Evolutionary conservation across 2,797 vertebrate species (phyloP).

Genomic region (Dallia pectoralis): DNA sequence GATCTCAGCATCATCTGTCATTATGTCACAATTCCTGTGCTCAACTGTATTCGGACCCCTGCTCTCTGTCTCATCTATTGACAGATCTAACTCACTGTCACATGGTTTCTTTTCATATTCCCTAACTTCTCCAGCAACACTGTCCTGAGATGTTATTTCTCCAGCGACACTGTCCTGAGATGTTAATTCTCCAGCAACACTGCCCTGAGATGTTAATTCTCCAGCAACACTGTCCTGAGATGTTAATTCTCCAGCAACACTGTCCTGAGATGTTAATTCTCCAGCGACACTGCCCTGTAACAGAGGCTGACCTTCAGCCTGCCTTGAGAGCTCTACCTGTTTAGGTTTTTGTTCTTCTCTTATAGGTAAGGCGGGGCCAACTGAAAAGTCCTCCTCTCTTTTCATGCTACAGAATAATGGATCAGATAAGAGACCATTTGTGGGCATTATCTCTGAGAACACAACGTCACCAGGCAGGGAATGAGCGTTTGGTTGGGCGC

Average conservation of each 20-base stretch:
- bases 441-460: conserved; percentile 73
- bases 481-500: conserved; percentile 34
- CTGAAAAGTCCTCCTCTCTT: conserved; percentile 59
- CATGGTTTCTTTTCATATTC: conserved; percentile 48
- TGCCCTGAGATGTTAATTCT: too few relatives aligned
- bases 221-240: conserved; percentile 4
- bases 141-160: neutral
- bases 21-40: conserved; percentile 47
- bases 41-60: conserved; percentile 29
- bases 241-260: conserved; percentile 20
- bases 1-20: conserved; percentile 38
- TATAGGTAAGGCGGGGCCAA: conserved; percentile 68
- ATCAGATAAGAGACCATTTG: conserved; percentile 71
- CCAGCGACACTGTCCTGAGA: too few relatives aligned
- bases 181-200: too few relatives aligned
- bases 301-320: conserved; percentile 40
- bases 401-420: conserved; percentile 56
- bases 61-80: conserved; percentile 29
- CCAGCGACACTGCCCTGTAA: conserved; percentile 20
- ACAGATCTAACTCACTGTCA: conserved; percentile 41
- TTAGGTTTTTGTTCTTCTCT: conserved; percentile 53
- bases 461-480: conserved; percentile 64
- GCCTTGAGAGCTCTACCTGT: conserved; percentile 31
- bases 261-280: conserved; percentile 11
- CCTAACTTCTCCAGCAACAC: conserved; percentile 20